Base-by-base conservation (phyloP, 2,888 invertebrate species). In the Mellilla xanthometata region DNA sequence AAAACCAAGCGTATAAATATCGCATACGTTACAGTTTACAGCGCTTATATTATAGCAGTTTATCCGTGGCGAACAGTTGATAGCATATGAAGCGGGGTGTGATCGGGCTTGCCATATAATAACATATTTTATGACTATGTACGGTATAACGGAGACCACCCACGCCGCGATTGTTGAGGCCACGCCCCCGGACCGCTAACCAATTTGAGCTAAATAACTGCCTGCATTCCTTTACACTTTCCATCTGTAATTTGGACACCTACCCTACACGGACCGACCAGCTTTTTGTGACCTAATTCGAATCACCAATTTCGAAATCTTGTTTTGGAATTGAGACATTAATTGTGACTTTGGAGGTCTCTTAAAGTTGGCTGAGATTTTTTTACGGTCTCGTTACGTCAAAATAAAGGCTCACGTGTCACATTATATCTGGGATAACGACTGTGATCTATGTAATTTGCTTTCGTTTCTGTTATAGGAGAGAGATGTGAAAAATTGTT, bases 141-240 rank as follows among this genome's bases (percentile, higher is more conserved):
- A 64, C 58, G 60, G 60, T 55, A 56, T 67, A 68, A 67, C 64
- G 53, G 52, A 55, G 86, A 77, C 86, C 87, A 86, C 87, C 84
- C 84, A 84, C 69, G 62, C 58, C 42, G 72, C 69, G 70, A 76
- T 81, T 76, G 70, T 67, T 42, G 38, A 54, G 54, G 65, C 77
- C 79, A 72, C 86, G 82, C 85, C 86, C 68, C 65, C 62, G 58
- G 13, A 39, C 69, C 72, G 81, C 72, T 76, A 73, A 72, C 76
- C 79, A 79, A 83, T 83, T 79, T 80, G 65, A 74, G 72, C 72
- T 74, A 72, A 76, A 72, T 75, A 49, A 48, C 41, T 38, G 40
- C 38, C 29, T 23, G 38, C 38, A 48, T 48, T 42, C 47, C 38
- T 48, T 48, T 33, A 48, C 47, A 48, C 47, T 48, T 41, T 29